Evolutionary conservation across 1,140 invertebrate genomes (phyloP).

Genomic region (Goniozus legneri): DNA sequence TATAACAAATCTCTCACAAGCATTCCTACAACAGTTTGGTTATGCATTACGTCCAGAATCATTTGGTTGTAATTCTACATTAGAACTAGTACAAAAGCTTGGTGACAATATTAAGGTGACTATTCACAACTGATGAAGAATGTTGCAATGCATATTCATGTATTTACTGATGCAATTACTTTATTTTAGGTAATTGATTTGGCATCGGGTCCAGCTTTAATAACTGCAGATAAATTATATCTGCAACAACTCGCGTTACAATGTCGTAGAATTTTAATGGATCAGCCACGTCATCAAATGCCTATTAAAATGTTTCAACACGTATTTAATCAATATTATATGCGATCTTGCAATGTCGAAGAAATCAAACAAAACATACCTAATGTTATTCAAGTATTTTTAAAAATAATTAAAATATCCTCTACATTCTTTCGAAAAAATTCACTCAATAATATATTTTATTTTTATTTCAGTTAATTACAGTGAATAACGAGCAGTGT

Average conservation of each 20-base stretch:
- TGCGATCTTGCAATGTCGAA: slow-evolving; percentile 49
- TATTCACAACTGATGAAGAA: background rate
- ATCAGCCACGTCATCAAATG: slow-evolving; percentile 52
- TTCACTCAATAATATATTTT: too few relatives aligned
- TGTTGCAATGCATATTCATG: slow-evolving; percentile 2
- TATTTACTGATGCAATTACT: background rate
- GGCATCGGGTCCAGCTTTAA: slow-evolving; percentile 36
- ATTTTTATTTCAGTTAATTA: slow-evolving; percentile 33
- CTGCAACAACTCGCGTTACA: slow-evolving; percentile 52
- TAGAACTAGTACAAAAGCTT: slow-evolving; percentile 57
- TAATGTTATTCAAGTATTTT: slow-evolving; percentile 52
- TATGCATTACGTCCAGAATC: slow-evolving; percentile 59
- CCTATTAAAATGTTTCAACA: slow-evolving; percentile 52
- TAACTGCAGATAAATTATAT: slow-evolving; percentile 48
- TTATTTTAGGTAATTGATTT: slow-evolving; percentile 34
- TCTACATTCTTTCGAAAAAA: slow-evolving; percentile 1
- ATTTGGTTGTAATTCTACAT: slow-evolving; percentile 56
- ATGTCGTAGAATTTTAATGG: slow-evolving; percentile 59
- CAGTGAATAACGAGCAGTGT: slow-evolving; percentile 37
- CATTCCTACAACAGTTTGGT: slow-evolving; percentile 59
- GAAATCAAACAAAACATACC: slow-evolving; percentile 53
- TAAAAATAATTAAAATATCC: background rate
- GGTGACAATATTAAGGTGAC: slow-evolving; percentile 52
- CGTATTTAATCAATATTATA: slow-evolving; percentile 52
- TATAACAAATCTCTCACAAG: slow-evolving; percentile 51